Conservation (phyloP, 1,140 invertebrate genomes). For the Drosophila bocki region DNA sequence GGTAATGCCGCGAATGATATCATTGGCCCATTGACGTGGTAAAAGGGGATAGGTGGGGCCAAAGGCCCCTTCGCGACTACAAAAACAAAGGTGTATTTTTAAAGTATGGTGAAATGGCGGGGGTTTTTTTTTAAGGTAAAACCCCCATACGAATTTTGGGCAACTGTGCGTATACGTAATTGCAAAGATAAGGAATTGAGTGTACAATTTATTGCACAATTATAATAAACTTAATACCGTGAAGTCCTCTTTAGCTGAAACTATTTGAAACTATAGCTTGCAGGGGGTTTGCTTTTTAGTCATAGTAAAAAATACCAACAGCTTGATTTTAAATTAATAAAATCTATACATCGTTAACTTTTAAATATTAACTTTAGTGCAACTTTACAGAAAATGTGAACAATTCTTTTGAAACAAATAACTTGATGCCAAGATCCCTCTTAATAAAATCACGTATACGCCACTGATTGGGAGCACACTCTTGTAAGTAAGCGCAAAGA, state of each 20-base stretch:
- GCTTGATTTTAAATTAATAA: too few relatives aligned
- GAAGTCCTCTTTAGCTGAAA: neutral
- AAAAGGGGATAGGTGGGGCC: conserved; percentile 15
- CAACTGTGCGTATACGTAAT: neutral
- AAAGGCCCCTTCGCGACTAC: neutral
- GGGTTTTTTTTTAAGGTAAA: neutral
- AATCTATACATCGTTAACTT: too few relatives aligned
- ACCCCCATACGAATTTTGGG: neutral
- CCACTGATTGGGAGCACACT: conserved; percentile 51
- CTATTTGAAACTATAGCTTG: neutral
- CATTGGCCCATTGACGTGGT: conserved; percentile 49
- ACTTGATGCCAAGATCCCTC: neutral
- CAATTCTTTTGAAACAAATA: too few relatives aligned
- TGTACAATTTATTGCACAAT: conserved; percentile 4
- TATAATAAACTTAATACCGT: neutral
- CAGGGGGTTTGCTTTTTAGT: too few relatives aligned
- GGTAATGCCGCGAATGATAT: conserved; percentile 71
- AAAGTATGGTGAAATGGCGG: neutral
- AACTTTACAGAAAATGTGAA: too few relatives aligned
- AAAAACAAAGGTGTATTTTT: neutral
- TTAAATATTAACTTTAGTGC: too few relatives aligned
- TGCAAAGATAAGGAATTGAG: neutral
- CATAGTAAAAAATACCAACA: too few relatives aligned
- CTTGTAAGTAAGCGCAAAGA: conserved; percentile 70
- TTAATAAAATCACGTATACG: conserved; percentile 10